Base-by-base conservation (phyloP, 2,797 vertebrate genomes). In the Falco novaeseelandiae region DNA sequence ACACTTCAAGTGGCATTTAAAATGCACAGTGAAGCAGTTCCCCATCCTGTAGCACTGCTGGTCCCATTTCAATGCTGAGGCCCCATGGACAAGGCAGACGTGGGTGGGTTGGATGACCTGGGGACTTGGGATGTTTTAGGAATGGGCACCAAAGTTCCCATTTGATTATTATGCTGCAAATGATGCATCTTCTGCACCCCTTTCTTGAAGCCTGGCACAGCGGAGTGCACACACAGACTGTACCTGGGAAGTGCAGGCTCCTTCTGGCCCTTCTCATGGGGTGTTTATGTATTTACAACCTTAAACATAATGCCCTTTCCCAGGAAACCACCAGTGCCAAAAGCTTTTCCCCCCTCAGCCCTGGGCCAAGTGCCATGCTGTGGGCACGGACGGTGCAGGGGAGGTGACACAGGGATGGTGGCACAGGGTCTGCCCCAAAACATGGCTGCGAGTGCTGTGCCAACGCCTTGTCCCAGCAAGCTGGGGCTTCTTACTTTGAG, bases 141-240 rank as follows among this genome's bases (percentile, higher is more conserved):
- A 85, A 85, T 0, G 12, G 44, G 38, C 1, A 1, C 18, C 13
- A 17, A 85, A 21, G 18, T 17, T 23, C n/a, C 30, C 3, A 1
- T n/a, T 62, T 27, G n/a, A 51, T 62, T 36, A 15, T 84, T 67
- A 49, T 57, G 27, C 80, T 44, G 55, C 32, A 38, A 62, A n/a
- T 63, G 27, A 13, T 7, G 32, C 25, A 12, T 7, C 27, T 42
- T 66, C 52, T 36, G 59, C 36, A 29, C 3, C 80, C n/a, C 49
- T 42, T 26, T 2, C 49, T 52, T 14, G 51, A 21, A 34, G 36
- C 17, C 12, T 22, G 32, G 42, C 22, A 5, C 2, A 1, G 26
- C 1, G 2, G 8, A 17, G 26, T 14, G 30, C 8, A 9, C 2
- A 3, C 10, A 1, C 57, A n/a, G 36, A 8, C 9, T 14, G 1